phyloP scores from a whole-genome alignment of 2,797 vertebrate species.

The Alouatta caraya region DNA sequence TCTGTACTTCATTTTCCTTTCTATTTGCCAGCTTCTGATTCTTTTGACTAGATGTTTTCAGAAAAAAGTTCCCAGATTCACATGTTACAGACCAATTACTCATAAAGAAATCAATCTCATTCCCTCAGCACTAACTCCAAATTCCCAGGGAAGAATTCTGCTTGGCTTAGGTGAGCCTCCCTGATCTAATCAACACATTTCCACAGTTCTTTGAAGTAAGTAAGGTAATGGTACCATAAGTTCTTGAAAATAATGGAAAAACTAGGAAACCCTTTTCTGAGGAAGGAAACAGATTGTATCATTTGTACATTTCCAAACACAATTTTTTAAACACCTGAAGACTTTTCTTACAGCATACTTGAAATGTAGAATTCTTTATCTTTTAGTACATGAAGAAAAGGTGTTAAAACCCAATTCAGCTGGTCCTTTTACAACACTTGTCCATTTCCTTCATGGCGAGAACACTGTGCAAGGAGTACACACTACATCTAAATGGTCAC shows the following conservation, averaged over 20 bases:
- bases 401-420: background rate
- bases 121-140: background rate
- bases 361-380: background rate
- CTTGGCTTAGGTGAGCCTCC: background rate
- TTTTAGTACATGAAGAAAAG: background rate
- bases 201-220: background rate
- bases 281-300: background rate
- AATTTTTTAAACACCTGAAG: background rate
- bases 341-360: background rate
- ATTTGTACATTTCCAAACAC: background rate
- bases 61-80: background rate
- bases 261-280: background rate
- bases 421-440: background rate
- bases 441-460: background rate
- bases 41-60: background rate
- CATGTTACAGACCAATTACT: background rate
- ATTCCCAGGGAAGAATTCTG: background rate
- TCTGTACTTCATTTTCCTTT: background rate
- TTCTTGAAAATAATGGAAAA: background rate
- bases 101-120: background rate
- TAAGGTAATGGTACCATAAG: background rate
- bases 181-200: background rate
- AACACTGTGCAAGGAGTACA: background rate
- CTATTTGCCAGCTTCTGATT: background rate
- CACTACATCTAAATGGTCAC: background rate